These are phyloP conservation scores for Leuctra nigra DNA, from an alignment of 2,888 invertebrate genomes.

Conservation along the genomic window DNA sequence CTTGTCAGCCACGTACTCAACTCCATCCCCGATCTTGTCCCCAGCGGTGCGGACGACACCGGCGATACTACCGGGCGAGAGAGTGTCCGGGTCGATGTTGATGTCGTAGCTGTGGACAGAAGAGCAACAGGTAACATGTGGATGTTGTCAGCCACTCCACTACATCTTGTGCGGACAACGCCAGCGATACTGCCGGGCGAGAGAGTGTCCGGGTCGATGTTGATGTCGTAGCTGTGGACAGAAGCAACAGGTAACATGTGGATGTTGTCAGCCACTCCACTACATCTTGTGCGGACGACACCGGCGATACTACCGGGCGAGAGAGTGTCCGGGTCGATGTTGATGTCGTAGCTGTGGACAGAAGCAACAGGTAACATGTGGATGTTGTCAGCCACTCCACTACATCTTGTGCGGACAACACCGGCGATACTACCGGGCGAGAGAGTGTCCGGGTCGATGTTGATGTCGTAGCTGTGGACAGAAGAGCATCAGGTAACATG, in stretches of 20 bases:
- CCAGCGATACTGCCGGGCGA: no score
- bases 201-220: no score
- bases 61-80: conserved; percentile 65
- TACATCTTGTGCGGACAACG: no score
- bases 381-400: no score
- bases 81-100: conserved; percentile 68
- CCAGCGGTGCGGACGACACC: conserved; percentile 58
- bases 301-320: conserved; percentile 64
- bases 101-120: conserved; percentile 47
- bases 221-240: no score
- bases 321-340: conserved; percentile 70
- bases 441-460: conserved; percentile 70
- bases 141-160: no score
- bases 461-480: conserved; percentile 52
- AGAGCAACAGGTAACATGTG: no score
- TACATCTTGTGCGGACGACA: conserved; percentile 51
- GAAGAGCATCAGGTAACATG: no score
- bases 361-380: no score
- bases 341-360: conserved; percentile 54
- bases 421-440: conserved; percentile 64
- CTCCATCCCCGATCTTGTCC: conserved; percentile 59
- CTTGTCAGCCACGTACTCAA: conserved; percentile 62
- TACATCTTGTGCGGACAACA: conserved; percentile 52
- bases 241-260: no score
- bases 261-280: no score